Conservation (phyloP, 2,113 vertebrate genomes). For the Calypte anna region DNA sequence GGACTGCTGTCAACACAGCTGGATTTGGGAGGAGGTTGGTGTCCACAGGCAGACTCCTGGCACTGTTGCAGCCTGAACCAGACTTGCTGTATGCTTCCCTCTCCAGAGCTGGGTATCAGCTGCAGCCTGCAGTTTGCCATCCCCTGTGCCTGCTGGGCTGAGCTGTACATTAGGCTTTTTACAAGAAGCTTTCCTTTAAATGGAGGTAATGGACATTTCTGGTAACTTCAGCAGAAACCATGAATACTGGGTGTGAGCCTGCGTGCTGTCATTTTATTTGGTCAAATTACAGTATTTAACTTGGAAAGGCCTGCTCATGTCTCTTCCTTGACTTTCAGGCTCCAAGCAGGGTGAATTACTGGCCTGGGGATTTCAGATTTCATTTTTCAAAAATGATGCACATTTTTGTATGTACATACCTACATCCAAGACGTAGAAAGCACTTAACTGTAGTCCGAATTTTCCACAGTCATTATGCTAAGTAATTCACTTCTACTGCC, state of each 20-base stretch:
- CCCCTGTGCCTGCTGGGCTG: neutral
- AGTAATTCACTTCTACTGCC: slow-evolving; percentile 58
- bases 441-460: neutral
- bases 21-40: neutral
- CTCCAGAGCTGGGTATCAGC: neutral
- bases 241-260: neutral
- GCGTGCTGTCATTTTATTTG: neutral
- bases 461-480: slow-evolving; percentile 30
- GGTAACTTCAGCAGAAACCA: neutral
- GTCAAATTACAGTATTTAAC: neutral
- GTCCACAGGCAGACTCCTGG: neutral
- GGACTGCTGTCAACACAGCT: slow-evolving; percentile 5
- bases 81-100: neutral
- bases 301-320: neutral
- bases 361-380: neutral
- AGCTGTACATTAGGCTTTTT: neutral
- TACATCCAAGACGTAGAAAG: neutral
- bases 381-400: neutral
- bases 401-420: neutral
- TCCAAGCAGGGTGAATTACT: neutral
- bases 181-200: neutral
- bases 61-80: neutral
- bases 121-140: neutral
- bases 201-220: neutral
- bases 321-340: neutral